Conservation (phyloP, 1,140 invertebrate species). For the Galendromus occidentalis region DNA sequence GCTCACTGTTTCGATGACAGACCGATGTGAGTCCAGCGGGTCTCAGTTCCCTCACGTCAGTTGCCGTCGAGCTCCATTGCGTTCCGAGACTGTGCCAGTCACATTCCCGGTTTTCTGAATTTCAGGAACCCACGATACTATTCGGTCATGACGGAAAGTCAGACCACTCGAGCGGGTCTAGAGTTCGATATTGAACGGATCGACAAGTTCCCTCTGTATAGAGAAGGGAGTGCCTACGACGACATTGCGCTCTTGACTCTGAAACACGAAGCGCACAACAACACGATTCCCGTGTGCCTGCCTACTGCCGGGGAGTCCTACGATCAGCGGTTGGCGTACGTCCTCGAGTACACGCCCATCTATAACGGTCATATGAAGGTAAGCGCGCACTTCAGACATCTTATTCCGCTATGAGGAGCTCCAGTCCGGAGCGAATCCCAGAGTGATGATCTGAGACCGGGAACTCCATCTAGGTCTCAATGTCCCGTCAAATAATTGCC, state of each 20-base stretch:
- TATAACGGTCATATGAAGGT: conserved; percentile 4
- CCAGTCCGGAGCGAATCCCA: neutral
- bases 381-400: neutral
- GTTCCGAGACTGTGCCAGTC: too few relatives aligned
- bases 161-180: neutral
- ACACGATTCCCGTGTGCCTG: neutral
- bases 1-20: conserved; percentile 40
- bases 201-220: neutral
- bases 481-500: neutral
- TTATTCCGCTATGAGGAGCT: neutral
- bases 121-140: neutral
- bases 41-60: neutral
- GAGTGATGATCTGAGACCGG: neutral
- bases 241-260: neutral
- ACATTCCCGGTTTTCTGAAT: too few relatives aligned
- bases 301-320: neutral
- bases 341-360: neutral
- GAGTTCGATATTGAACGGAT: conserved; percentile 6
- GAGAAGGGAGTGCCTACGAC: neutral
- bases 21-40: neutral
- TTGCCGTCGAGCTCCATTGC: neutral
- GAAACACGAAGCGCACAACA: neutral
- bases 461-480: neutral
- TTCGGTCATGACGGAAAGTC: neutral
- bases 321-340: neutral